A percentile compares a stretch with the other conserved stretches of the same genome.
phyloP scores from a whole-genome alignment of 2,888 invertebrate species.

The Meiosimyza decipiens region DNA sequence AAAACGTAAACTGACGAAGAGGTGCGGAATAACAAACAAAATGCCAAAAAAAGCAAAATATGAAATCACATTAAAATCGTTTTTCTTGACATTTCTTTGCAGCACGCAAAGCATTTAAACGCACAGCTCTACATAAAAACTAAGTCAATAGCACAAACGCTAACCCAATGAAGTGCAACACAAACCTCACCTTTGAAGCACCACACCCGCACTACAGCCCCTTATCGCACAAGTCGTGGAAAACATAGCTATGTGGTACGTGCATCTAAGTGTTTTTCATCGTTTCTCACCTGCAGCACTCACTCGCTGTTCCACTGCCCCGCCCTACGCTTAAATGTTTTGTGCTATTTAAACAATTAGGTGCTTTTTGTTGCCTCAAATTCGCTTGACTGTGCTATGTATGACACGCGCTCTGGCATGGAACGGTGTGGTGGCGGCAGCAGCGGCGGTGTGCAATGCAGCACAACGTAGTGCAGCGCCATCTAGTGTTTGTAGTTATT shows the following conservation, averaged over 20 bases:
- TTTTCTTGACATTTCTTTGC: background rate
- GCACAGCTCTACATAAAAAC: background rate
- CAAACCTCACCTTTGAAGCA: background rate
- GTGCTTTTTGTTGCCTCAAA: conserved; percentile 14
- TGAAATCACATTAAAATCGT: conserved; percentile 3
- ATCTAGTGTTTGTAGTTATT: conserved; percentile 10
- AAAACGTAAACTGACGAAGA: too few species aligned
- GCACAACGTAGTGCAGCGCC: background rate
- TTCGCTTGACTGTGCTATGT: conserved; percentile 7
- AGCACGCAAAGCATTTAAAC: conserved; percentile 9
- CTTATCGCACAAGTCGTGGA: background rate
- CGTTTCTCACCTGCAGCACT: too few species aligned
- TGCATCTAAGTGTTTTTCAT: conserved; percentile 9
- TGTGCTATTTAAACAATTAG: conserved; percentile 30
- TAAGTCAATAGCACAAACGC: conserved; percentile 10
- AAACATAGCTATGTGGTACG: background rate
- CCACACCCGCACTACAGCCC: background rate
- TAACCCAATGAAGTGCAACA: conserved; percentile 13
- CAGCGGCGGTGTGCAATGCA: background rate
- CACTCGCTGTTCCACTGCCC: background rate
- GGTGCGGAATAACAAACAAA: too few species aligned
- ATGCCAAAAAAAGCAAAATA: too few species aligned
- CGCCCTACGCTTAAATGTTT: conserved; percentile 23
- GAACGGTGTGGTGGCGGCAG: background rate
- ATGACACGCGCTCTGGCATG: background rate